These are phyloP conservation scores for Microtus ochrogaster DNA, from an alignment of 2,113 vertebrate genomes.

Conservation along the genomic window DNA sequence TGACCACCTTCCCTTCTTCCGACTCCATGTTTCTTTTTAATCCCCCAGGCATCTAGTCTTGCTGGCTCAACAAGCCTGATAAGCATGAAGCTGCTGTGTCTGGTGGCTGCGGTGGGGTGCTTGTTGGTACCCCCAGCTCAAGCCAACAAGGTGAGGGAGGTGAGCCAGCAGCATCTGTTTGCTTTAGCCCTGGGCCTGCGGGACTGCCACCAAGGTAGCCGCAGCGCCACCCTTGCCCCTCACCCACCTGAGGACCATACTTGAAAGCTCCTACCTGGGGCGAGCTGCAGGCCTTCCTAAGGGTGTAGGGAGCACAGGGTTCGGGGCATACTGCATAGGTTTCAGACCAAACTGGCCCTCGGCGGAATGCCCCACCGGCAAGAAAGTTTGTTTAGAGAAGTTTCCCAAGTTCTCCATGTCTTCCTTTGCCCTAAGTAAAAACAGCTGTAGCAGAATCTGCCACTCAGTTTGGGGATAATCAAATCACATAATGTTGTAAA, in stretches of 20 bases:
- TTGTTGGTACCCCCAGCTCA: slow-evolving; percentile 78
- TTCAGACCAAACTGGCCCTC: too few relatives aligned
- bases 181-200: background rate
- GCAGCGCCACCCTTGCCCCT: background rate
- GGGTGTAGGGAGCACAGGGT: background rate
- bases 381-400: background rate
- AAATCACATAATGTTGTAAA: background rate
- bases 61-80: slow-evolving; percentile 21
- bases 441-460: background rate
- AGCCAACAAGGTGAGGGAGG: slow-evolving; percentile 85
- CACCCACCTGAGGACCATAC: background rate
- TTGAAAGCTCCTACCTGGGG: background rate
- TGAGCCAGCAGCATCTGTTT: background rate
- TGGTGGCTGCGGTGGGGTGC: slow-evolving; percentile 76
- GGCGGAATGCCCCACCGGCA: background rate
- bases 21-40: background rate
- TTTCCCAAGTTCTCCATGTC: background rate
- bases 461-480: background rate
- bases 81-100: slow-evolving; percentile 69
- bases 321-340: background rate
- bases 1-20: background rate
- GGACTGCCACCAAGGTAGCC: background rate
- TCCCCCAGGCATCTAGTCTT: slow-evolving; percentile 66
- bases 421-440: background rate
- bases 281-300: background rate